phyloP scores from a whole-genome alignment of 35 echinoderm and acorn worm species.

The Holothuria glaberrima region DNA sequence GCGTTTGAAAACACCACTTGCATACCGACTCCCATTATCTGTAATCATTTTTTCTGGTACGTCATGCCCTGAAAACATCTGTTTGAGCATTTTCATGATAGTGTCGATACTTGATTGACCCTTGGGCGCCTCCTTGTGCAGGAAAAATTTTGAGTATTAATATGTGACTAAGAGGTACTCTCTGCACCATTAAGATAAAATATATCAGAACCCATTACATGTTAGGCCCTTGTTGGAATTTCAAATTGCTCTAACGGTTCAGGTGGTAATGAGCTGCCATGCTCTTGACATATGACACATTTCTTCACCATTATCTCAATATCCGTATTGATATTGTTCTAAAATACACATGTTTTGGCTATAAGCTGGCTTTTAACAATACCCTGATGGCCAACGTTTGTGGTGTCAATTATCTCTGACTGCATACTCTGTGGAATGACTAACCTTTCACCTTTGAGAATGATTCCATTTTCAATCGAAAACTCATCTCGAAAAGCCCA shows the following conservation, averaged over 20 bases:
- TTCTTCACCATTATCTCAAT: conserved; percentile 38
- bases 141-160: conserved; percentile 72
- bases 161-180: conserved; percentile 68
- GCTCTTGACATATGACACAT: conserved; percentile 63
- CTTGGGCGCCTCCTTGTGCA: conserved; percentile 2
- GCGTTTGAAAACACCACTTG: conserved; percentile 23
- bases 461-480: conserved; percentile 27
- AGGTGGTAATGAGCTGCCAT: too few relatives aligned
- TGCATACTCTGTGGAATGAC: too few relatives aligned
- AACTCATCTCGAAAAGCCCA: too few relatives aligned
- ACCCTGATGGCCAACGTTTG: conserved; percentile 60
- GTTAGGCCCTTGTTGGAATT: conserved; percentile 63
- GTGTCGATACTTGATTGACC: background rate
- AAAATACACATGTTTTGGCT: conserved; percentile 60
- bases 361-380: conserved; percentile 53
- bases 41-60: conserved; percentile 51
- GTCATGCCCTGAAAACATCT: conserved; percentile 52
- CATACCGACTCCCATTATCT: conserved; percentile 67
- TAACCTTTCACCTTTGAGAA: conserved; percentile 38
- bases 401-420: background rate
- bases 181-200: conserved; percentile 52
- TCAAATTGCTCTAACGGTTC: too few relatives aligned
- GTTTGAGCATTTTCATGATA: background rate
- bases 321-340: too few relatives aligned
- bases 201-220: conserved; percentile 65